These are phyloP conservation scores for Malurus elegans DNA, from an alignment of 2,113 vertebrate species.

Conservation along the genomic window DNA sequence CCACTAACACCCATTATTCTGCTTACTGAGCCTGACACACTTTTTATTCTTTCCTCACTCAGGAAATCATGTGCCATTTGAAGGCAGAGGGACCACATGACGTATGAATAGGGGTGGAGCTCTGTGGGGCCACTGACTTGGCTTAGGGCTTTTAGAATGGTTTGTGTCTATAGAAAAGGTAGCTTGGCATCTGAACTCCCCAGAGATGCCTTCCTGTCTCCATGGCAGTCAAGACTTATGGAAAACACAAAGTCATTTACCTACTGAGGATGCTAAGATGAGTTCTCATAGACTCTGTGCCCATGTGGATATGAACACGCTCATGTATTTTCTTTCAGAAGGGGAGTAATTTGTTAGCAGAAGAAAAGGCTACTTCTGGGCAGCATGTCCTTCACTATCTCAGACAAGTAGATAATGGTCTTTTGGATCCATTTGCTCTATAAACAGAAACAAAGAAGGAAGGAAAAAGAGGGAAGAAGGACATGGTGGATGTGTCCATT, in stretches of 20 bases:
- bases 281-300: neutral
- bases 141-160: fast-evolving
- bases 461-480: neutral
- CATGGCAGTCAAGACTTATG: neutral
- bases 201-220: neutral
- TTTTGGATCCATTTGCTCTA: constrained; percentile 18
- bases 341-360: neutral
- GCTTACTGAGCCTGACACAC: neutral
- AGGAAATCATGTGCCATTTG: neutral
- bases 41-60: neutral
- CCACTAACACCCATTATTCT: neutral
- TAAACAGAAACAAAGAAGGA: constrained; percentile 33
- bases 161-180: neutral
- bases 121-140: neutral
- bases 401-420: neutral
- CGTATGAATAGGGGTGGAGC: neutral
- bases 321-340: neutral
- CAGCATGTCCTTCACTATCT: neutral
- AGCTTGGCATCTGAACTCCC: neutral
- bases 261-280: neutral
- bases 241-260: neutral
- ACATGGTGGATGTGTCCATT: neutral
- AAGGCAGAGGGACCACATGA: neutral
- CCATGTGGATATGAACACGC: fast-evolving
- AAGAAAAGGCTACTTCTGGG: neutral